Percentiles rank a stretch among this genome's conserved stretches.
Evolutionary conservation across 1,140 invertebrate genomes (phyloP).

Genomic region (Dendrolimus punctatus): DNA sequence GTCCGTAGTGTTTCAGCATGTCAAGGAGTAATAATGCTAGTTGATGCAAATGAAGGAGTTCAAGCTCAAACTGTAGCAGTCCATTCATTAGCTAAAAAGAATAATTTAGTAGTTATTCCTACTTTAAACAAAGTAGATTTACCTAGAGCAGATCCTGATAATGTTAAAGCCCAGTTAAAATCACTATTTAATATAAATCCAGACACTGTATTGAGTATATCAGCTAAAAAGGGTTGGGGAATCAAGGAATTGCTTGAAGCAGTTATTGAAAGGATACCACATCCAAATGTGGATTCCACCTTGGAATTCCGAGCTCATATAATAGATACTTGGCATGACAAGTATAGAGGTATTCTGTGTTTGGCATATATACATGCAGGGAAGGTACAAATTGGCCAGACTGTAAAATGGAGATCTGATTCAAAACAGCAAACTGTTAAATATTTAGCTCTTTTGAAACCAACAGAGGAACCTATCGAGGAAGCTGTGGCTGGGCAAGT

Average conservation of each 20-base stretch:
- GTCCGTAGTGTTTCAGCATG: constrained; percentile 90
- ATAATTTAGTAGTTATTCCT: constrained; percentile 89
- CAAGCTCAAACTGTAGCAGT: constrained; percentile 99
- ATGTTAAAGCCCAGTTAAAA: constrained; percentile 84
- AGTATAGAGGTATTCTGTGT: constrained; percentile 87
- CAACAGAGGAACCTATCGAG: constrained; percentile 79
- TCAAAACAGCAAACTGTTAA: constrained; percentile 84
- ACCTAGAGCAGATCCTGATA: constrained; percentile 89
- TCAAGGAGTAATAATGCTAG: constrained; percentile 94
- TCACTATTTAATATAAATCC: constrained; percentile 89
- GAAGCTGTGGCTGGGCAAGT: constrained; percentile 77
- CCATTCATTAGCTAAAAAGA: constrained; percentile 92
- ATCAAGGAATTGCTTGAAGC: constrained; percentile 83
- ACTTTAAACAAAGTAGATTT: constrained; percentile 98
- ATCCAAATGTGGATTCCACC: constrained; percentile 76
- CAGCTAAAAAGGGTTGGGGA: constrained; percentile 92
- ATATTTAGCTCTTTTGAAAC: constrained; percentile 85
- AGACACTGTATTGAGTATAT: constrained; percentile 77
- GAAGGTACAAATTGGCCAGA: constrained; percentile 76
- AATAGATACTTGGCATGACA: constrained; percentile 96
- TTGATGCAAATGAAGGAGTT: constrained; percentile 97
- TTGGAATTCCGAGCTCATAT: constrained; percentile 85
- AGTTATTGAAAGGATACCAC: constrained; percentile 85
- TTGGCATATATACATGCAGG: constrained; percentile 88
- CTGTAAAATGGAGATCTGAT: constrained; percentile 76